A percentile compares a stretch with the other conserved stretches of the same genome.
Conservation (phyloP, 1,140 invertebrate genomes). For the Drosophila tani region DNA sequence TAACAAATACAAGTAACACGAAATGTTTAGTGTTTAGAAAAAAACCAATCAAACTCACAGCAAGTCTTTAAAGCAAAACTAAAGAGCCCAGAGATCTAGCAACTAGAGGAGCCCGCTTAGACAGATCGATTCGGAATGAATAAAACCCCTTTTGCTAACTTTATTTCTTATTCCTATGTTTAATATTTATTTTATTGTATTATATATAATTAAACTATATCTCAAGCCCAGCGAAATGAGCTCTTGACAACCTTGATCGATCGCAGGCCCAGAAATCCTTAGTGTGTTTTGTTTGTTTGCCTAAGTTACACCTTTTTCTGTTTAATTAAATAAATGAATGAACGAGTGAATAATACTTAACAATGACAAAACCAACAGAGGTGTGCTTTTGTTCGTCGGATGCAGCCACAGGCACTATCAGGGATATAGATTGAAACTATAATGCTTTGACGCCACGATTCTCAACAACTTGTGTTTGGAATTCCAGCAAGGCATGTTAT, state of each 20-base stretch:
- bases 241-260: conserved; percentile 31
- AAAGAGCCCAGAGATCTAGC: conserved; percentile 45
- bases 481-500: conserved; percentile 12
- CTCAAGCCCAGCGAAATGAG: conserved; percentile 46
- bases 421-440: conserved; percentile 50
- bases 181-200: conserved; percentile 84
- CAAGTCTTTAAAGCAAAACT: conserved; percentile 47
- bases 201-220: conserved; percentile 80
- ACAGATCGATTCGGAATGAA: conserved; percentile 55
- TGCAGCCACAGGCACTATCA: conserved; percentile 44
- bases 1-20: conserved; percentile 44
- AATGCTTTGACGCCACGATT: conserved; percentile 28
- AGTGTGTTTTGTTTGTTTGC: conserved; percentile 66
- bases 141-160: conserved; percentile 67
- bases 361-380: conserved; percentile 30
- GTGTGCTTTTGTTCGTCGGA: conserved; percentile 51
- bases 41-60: conserved; percentile 41
- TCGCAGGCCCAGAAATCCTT: conserved; percentile 38
- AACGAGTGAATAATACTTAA: conserved; percentile 45
- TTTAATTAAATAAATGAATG: conserved; percentile 79
- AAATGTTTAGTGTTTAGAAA: conserved; percentile 56
- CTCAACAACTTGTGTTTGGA: conserved; percentile 48
- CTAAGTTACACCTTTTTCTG: conserved; percentile 68
- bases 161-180: conserved; percentile 76
- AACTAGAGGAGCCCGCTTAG: conserved; percentile 18